These are phyloP conservation scores for Amblyjoppa proteus DNA, from an alignment of 2,888 invertebrate genomes.

Conservation along the genomic window DNA sequence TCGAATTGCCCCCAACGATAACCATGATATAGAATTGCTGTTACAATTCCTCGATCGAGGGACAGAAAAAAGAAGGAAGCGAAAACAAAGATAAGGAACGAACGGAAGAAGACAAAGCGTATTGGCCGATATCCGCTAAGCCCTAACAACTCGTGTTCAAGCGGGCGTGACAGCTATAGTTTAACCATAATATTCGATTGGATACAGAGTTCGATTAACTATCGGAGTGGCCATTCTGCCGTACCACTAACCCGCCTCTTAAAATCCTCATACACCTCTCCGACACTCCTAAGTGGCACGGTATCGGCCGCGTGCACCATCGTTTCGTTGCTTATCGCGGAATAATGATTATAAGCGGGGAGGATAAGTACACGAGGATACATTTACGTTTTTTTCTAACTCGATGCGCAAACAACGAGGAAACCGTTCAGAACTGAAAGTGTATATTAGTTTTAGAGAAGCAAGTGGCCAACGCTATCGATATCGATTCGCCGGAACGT, in stretches of 20 bases:
- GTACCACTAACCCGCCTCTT: conserved; percentile 65
- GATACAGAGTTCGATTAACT: conserved; percentile 78
- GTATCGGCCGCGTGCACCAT: conserved; percentile 62
- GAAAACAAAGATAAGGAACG: neutral
- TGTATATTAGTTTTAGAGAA: conserved; percentile 4
- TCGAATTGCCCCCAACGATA: neutral
- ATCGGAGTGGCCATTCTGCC: conserved; percentile 73
- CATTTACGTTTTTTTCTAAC: neutral
- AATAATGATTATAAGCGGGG: conserved; percentile 79
- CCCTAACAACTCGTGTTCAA: conserved; percentile 71
- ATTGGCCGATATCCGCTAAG: conserved; percentile 36
- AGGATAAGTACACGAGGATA: conserved; percentile 26
- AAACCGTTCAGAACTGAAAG: neutral
- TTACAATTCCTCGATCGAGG: conserved; percentile 2
- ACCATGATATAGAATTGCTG: neutral
- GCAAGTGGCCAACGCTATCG: neutral
- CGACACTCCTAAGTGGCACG: neutral
- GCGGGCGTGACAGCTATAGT: conserved; percentile 81
- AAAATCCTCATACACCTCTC: conserved; percentile 65
- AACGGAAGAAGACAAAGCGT: conserved; percentile 21
- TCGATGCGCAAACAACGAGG: neutral
- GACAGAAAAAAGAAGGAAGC: neutral
- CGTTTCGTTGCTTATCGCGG: conserved; percentile 78
- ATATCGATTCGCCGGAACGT: neutral
- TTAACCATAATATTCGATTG: conserved; percentile 79